Conservation (phyloP, 2,797 vertebrate genomes). For the Schizothorax lantsangensis region DNA sequence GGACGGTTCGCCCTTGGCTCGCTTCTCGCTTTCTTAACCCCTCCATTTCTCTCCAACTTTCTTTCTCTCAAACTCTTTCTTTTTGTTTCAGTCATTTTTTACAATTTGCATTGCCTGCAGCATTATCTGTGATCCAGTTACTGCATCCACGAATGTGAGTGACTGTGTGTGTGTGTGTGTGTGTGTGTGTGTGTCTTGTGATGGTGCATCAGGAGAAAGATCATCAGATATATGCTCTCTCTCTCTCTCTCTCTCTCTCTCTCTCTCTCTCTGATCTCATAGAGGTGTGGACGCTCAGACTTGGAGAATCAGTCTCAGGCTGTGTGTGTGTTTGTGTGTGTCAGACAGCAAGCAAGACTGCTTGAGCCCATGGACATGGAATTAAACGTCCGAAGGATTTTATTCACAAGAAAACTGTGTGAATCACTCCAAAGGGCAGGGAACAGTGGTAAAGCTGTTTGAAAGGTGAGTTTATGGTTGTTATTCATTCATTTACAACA, state of each 20-base stretch:
- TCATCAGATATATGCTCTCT: conserved; percentile 60
- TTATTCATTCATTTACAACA: conserved; percentile 4
- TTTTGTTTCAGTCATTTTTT: conserved; percentile 53
- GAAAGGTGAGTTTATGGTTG: conserved; percentile 47
- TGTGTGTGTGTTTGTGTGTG: conserved; percentile 39
- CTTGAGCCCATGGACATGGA: conserved; percentile 71
- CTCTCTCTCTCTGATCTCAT: conserved; percentile 73
- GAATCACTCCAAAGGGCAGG: conserved; percentile 31
- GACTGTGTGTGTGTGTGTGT: conserved; percentile 31
- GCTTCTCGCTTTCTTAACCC: conserved; percentile 30
- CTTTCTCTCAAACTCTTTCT: conserved; percentile 26
- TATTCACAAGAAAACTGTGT: conserved; percentile 57
- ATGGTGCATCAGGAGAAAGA: conserved; percentile 73
- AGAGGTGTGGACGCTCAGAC: conserved; percentile 69
- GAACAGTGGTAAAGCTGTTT: conserved; percentile 2
- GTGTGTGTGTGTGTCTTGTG: conserved; percentile 59
- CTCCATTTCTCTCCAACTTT: conserved; percentile 36
- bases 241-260: conserved; percentile 57
- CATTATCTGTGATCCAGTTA: conserved; percentile 70
- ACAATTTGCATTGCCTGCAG: conserved; percentile 68
- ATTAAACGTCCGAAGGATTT: conserved; percentile 73
- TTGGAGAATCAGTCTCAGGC: conserved; percentile 5
- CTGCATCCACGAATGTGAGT: conserved; percentile 47
- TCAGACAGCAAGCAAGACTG: conserved; percentile 30
- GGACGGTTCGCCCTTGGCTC: conserved; percentile 15